A percentile compares a stretch with the other conserved stretches of the same genome.
Conservation (phyloP, 64 coral and sea anemone species). For the Actinia equina region DNA sequence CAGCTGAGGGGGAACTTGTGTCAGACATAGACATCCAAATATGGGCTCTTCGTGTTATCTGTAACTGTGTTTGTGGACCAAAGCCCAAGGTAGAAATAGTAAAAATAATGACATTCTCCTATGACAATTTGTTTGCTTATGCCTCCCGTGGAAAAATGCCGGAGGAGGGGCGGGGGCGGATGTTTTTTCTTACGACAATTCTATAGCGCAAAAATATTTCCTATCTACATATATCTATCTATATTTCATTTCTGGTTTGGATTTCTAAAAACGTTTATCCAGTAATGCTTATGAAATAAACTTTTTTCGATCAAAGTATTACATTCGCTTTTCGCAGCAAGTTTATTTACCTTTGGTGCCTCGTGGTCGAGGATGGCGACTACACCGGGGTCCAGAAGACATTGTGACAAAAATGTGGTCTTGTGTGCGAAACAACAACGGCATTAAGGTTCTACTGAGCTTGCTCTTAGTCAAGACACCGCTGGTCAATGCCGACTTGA, state of each 20-base stretch:
- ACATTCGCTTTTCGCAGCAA: neutral
- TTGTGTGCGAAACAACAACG: conserved; percentile 79
- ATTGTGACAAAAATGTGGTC: conserved; percentile 72
- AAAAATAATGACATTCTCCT: neutral
- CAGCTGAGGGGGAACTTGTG: conserved; percentile 86
- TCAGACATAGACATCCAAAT: conserved; percentile 84
- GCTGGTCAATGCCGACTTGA: conserved; percentile 86
- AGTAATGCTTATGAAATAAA: too few relatives aligned
- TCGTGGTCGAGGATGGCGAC: neutral
- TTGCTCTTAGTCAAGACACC: conserved; percentile 89
- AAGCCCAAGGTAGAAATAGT: conserved; percentile 35
- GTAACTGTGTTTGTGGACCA: conserved; percentile 90
- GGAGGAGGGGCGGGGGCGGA: neutral
- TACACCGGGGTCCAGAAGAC: neutral
- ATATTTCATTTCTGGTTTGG: too few relatives aligned
- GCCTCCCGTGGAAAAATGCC: neutral
- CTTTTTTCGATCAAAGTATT: too few relatives aligned
- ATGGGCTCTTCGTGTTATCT: conserved; percentile 84
- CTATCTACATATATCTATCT: too few relatives aligned
- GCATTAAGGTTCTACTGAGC: conserved; percentile 81
- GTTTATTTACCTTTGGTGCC: neutral
- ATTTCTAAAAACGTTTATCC: too few relatives aligned
- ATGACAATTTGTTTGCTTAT: too few relatives aligned
- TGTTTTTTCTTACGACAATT: too few relatives aligned
- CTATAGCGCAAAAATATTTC: too few relatives aligned